Base-by-base conservation (phyloP, 2,888 invertebrate genomes). In the Cephus rjabovi region DNA sequence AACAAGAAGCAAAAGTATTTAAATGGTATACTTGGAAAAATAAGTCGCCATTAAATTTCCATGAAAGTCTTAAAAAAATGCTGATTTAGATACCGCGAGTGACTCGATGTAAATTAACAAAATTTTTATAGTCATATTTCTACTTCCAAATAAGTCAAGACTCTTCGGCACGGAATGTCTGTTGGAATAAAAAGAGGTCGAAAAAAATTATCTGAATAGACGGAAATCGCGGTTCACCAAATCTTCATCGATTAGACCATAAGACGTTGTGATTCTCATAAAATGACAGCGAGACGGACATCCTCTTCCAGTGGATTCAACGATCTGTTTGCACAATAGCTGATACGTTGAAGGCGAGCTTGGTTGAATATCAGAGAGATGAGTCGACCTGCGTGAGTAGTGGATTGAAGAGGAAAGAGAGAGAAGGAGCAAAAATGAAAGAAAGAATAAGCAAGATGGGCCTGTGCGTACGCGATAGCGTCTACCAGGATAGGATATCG, bases 401-500 rank as follows among this genome's bases (percentile, higher is more conserved):
- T 9, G 56, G 56, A 56, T 56, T 56, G 31, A 74, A 70, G 34
- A 35, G 75, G 71, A 71, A 70, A 69, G 74, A 34, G 74, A 74
- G 69, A 34, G 71, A 71, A 12, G 12, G 12, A 33, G 4, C 30
- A 9, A 71, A 71, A 71, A 34, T 30, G 30, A 75, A 75, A 77
- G 9, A 56, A 56, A 56, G 56, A 56, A 23, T 56, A 56, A 23
- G 56, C 56, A 56, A 56, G 56, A 56, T 56, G 56, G 56, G 56
- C 9, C 56, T 15, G 56, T 56, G 56, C 56, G 56, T 73, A 56
- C 75, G 69, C 69, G 69, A 79, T 74, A 74, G 76, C 69, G 34
- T 69, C 76, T 56, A 56, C 56, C 34, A 73, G 79, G 79, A 70
- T 69, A 79, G 79, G 79, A 79, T 79, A 76, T 79, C 79, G 79